A percentile compares a stretch with the other conserved stretches of the same genome.
Evolutionary conservation across 2,797 vertebrate species (phyloP).

Genomic region (Threskiornis aethiopicus): DNA sequence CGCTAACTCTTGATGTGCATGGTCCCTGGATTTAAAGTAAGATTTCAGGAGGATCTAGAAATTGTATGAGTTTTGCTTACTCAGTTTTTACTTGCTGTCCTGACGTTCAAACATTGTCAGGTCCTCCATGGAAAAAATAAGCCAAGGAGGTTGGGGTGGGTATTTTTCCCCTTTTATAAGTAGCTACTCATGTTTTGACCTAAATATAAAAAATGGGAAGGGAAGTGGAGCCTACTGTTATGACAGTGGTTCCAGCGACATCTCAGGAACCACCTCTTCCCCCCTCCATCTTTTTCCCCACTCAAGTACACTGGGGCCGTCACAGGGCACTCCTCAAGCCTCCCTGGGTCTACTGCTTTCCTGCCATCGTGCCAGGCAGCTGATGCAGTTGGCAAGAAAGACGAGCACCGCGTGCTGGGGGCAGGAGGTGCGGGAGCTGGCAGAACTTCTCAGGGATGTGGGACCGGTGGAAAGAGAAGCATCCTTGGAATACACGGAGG

Average conservation of each 20-base stretch:
- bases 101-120: neutral
- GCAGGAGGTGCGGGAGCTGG: neutral
- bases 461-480: conserved; percentile 76
- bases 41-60: neutral
- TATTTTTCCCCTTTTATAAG: neutral
- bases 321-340: neutral
- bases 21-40: neutral
- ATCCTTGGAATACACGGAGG: conserved; percentile 71
- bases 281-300: neutral
- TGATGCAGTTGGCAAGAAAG: neutral
- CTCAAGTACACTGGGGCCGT: neutral
- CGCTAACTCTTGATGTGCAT: neutral
- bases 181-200: neutral
- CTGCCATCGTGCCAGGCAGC: neutral
- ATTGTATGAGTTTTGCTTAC: neutral
- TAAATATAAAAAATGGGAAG: conserved; percentile 44
- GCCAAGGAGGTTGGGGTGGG: neutral
- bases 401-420: neutral
- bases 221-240: neutral
- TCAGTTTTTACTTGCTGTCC: neutral
- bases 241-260: neutral
- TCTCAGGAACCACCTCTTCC: neutral
- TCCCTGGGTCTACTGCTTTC: neutral
- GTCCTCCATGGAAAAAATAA: neutral
- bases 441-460: conserved; percentile 60